These are phyloP conservation scores for Melanophora roralis DNA, from an alignment of 2,888 invertebrate species.

Conservation along the genomic window DNA sequence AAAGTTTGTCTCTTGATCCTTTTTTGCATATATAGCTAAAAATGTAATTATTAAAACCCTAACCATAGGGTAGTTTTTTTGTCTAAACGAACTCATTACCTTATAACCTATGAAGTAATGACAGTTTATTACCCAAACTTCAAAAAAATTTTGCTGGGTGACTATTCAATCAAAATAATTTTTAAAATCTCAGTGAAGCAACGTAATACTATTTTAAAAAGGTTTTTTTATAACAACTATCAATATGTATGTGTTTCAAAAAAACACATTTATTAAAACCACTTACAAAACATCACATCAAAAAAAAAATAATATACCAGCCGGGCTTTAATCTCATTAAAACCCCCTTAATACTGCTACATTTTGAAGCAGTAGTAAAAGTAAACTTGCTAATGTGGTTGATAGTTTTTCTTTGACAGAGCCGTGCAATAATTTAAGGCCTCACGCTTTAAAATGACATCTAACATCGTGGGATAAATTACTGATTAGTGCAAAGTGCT, in stretches of 20 bases:
- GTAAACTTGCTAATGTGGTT: not conserved
- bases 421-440: conserved; percentile 54
- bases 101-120: no score
- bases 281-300: not conserved
- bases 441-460: conserved; percentile 57
- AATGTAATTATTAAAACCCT: no score
- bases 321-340: conserved; percentile 22
- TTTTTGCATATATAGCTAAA: no score
- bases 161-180: conserved; percentile 12
- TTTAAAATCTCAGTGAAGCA: conserved; percentile 22
- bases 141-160: no score
- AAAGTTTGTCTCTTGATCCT: no score
- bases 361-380: not conserved
- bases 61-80: no score
- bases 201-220: conserved; percentile 27
- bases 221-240: not conserved
- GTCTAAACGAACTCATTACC: no score
- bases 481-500: conserved; percentile 28
- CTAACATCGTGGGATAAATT: conserved; percentile 60
- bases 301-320: conserved; percentile 32
- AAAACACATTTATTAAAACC: conserved; percentile 12
- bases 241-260: conserved; percentile 13
- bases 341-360: not conserved
- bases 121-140: no score
- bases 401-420: conserved; percentile 35